phyloP scores from a whole-genome alignment of 2,797 vertebrate genomes.

The Acestrorhynchus altus region DNA sequence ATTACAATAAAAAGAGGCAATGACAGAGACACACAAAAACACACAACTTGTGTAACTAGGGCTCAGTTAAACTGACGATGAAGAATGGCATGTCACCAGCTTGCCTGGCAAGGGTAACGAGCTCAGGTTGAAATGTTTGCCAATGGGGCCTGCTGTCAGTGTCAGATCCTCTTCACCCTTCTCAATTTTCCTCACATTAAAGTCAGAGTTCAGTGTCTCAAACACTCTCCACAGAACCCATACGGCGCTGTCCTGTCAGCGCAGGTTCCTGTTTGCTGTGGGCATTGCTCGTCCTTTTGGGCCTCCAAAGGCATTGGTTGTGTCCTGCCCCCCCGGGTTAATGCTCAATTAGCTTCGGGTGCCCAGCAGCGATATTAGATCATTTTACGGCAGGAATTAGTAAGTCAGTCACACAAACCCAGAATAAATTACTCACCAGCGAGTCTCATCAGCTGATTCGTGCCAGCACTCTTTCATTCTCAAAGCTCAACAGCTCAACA shows the following conservation, averaged over 20 bases:
- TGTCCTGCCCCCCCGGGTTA: slow-evolving; percentile 14
- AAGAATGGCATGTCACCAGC: background rate
- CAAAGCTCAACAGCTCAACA: background rate
- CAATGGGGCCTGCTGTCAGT: slow-evolving; percentile 3
- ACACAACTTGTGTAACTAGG: too few relatives aligned
- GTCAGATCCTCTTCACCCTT: background rate
- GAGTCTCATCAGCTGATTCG: slow-evolving; percentile 10
- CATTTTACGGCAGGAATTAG: slow-evolving; percentile 31
- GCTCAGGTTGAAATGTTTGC: background rate
- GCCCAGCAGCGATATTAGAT: slow-evolving; percentile 42
- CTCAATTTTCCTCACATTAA: background rate
- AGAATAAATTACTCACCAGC: slow-evolving; percentile 22
- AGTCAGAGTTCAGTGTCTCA: background rate
- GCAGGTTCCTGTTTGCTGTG: slow-evolving; percentile 10
- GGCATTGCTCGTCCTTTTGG: slow-evolving; percentile 27
- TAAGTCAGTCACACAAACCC: slow-evolving; percentile 17
- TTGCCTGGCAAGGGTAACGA: background rate
- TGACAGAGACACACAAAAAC: too few relatives aligned
- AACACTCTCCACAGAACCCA: background rate
- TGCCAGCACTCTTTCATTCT: slow-evolving; percentile 4
- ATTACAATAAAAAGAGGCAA: too few relatives aligned
- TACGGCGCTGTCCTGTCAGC: background rate
- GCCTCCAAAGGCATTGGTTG: slow-evolving; percentile 20
- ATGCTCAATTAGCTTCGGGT: slow-evolving; percentile 30
- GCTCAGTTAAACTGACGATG: background rate